Conservation (phyloP, 2,113 vertebrate species). For the Syngnathus floridae region DNA sequence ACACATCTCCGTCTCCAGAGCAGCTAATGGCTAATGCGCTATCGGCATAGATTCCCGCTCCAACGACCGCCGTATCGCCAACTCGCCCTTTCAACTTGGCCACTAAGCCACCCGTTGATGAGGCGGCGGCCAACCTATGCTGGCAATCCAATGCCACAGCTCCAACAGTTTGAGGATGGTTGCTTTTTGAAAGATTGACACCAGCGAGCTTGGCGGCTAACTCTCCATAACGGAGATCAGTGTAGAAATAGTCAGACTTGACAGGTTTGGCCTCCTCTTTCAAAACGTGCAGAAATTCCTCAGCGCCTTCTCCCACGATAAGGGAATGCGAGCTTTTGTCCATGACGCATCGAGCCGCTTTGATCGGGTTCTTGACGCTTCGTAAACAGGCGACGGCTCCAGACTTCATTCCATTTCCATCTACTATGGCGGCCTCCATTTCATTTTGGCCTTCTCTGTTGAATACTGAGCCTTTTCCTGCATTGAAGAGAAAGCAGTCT, state of each 20-base stretch:
- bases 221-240: constrained; percentile 63
- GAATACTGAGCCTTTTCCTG: constrained; percentile 72
- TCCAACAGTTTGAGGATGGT: constrained; percentile 74
- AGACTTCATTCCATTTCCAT: constrained; percentile 57
- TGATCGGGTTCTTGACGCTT: constrained; percentile 70
- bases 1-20: constrained; percentile 74
- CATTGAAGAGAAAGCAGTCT: constrained; percentile 76
- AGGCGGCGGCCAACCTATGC: constrained; percentile 64
- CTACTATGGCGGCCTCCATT: constrained; percentile 71
- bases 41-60: constrained; percentile 73
- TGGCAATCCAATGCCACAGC: constrained; percentile 68
- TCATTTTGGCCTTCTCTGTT: constrained; percentile 70
- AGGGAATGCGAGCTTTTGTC: constrained; percentile 70
- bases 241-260: constrained; percentile 67
- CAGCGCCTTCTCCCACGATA: constrained; percentile 68
- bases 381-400: constrained; percentile 72
- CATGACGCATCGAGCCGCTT: constrained; percentile 71
- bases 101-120: constrained; percentile 71
- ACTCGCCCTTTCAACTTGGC: constrained; percentile 72
- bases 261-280: constrained; percentile 45
- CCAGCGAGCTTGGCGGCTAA: constrained; percentile 42
- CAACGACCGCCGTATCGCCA: constrained; percentile 73
- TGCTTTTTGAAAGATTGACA: constrained; percentile 49
- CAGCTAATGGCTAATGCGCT: constrained; percentile 68
- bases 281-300: constrained; percentile 60